Percentiles rank a stretch among this genome's conserved stretches.
These are phyloP conservation scores for Osmerus mordax DNA, from an alignment of 2,113 vertebrate species.

Conservation along the genomic window DNA sequence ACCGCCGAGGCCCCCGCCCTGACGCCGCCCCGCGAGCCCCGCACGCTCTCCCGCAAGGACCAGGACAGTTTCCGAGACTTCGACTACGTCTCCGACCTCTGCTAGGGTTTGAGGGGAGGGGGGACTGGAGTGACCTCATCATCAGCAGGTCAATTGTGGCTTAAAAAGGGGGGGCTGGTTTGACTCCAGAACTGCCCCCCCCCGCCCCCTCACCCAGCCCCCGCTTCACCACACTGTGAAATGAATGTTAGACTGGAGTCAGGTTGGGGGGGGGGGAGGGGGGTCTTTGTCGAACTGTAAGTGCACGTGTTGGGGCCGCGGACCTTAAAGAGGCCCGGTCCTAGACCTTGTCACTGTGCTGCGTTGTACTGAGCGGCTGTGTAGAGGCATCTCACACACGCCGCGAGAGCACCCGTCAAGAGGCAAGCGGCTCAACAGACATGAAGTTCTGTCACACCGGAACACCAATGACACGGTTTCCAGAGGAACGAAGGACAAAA, in stretches of 20 bases:
- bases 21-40: conserved; percentile 93
- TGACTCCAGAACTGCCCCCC: conserved; percentile 1
- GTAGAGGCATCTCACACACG: not conserved
- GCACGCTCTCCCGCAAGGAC: conserved; percentile 89
- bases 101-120: conserved; percentile 66
- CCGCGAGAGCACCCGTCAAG: not conserved
- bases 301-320: conserved; percentile 26
- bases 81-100: conserved; percentile 97
- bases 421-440: conserved; percentile 8
- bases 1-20: conserved; percentile 89
- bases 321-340: not conserved
- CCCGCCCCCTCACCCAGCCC: too few species aligned
- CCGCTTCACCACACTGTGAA: conserved; percentile 59
- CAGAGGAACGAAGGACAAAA: conserved; percentile 12
- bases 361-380: not conserved
- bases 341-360: not conserved
- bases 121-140: not conserved
- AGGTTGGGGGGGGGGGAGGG: not conserved
- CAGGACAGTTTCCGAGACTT: conserved; percentile 97
- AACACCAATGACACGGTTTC: conserved; percentile 2
- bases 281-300: conserved; percentile 12
- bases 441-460: conserved; percentile 4
- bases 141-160: conserved; percentile 18
- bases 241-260: conserved; percentile 36
- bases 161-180: not conserved